These are phyloP conservation scores for Cygnus atratus DNA, from an alignment of 2,113 vertebrate genomes.

Conservation along the genomic window DNA sequence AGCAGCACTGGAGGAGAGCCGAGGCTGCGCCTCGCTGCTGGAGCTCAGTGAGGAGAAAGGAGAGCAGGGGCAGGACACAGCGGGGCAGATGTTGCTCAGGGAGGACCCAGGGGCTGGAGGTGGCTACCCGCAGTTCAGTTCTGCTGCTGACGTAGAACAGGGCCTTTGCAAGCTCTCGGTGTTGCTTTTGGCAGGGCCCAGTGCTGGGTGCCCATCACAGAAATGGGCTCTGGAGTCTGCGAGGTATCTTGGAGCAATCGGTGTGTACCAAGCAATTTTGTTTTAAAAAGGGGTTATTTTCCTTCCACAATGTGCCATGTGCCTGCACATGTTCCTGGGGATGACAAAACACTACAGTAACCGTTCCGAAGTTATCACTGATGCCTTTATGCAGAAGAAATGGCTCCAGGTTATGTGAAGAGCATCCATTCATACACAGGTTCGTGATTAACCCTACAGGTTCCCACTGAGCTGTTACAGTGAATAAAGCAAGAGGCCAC, in stretches of 20 bases:
- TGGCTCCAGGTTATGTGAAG: conserved; percentile 62
- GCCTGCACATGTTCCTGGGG: neutral
- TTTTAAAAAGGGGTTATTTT: neutral
- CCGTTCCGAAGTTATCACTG: neutral
- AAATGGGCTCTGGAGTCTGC: neutral
- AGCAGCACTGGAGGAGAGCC: neutral
- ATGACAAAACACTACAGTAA: conserved; percentile 16
- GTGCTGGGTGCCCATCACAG: fast-evolving
- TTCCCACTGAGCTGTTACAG: conserved; percentile 51
- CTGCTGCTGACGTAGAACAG: neutral
- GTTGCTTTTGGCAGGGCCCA: neutral
- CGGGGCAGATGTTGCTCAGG: neutral
- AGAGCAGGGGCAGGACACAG: fast-evolving
- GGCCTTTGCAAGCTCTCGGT: neutral
- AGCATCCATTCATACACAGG: conserved; percentile 50
- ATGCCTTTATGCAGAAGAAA: conserved; percentile 49
- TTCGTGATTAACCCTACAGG: conserved; percentile 67
- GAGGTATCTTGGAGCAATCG: neutral
- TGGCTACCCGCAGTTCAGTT: fast-evolving
- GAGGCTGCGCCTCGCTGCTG: fast-evolving
- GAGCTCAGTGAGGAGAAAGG: neutral
- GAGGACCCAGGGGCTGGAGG: neutral
- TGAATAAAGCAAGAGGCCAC: conserved; percentile 62
- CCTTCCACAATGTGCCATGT: neutral
- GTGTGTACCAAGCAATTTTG: neutral